These are phyloP conservation scores for Orthosia cruda DNA, from an alignment of 2,888 invertebrate genomes.

Conservation along the genomic window DNA sequence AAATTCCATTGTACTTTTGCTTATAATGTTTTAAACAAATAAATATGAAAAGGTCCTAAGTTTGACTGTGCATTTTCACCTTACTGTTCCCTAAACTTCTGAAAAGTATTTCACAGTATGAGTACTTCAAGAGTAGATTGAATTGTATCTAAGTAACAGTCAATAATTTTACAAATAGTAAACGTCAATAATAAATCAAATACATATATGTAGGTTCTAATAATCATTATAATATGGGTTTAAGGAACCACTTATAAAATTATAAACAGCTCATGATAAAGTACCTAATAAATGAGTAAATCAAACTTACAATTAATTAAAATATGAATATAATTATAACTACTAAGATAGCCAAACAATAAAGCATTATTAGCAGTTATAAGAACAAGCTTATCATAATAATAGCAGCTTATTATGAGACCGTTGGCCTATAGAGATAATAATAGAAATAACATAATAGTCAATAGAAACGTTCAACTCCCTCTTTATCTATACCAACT, in stretches of 20 bases:
- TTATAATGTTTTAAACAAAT: too few relatives aligned
- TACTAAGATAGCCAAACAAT: slow-evolving; percentile 32
- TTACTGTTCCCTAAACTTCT: background rate
- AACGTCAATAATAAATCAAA: background rate
- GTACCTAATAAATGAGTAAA: too few relatives aligned
- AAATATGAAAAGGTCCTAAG: background rate
- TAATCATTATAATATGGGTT: too few relatives aligned
- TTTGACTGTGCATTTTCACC: background rate
- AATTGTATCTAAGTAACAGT: background rate
- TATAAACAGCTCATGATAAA: background rate
- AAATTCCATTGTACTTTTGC: too few relatives aligned
- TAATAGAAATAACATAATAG: slow-evolving; percentile 47
- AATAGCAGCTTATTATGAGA: slow-evolving; percentile 49
- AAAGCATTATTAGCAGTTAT: slow-evolving; percentile 47
- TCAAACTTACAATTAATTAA: slow-evolving; percentile 6
- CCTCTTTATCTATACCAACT: slow-evolving; percentile 49
- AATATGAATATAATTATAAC: slow-evolving; percentile 17
- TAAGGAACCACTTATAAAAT: background rate
- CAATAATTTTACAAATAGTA: background rate
- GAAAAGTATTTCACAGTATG: background rate
- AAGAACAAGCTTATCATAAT: slow-evolving; percentile 36
- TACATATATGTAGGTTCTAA: too few relatives aligned
- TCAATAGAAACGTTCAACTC: slow-evolving; percentile 56
- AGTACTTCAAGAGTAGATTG: too few relatives aligned
- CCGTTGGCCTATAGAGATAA: slow-evolving; percentile 51